phyloP scores from a whole-genome alignment of 2,888 invertebrate genomes.

The Diadromus collaris region DNA sequence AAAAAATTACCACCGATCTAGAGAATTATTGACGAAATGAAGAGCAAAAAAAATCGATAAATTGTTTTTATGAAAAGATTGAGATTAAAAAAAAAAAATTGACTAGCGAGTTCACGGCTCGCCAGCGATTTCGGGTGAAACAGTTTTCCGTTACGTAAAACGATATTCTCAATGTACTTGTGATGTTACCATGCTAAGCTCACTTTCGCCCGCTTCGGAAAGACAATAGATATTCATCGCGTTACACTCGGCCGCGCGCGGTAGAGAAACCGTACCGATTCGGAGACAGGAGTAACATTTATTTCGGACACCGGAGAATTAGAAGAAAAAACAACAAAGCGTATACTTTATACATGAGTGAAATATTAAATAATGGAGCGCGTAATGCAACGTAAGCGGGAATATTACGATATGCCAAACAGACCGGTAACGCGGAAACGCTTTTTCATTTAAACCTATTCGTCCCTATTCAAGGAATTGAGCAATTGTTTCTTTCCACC shows the following conservation, averaged over 20 bases:
- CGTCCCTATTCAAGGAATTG: neutral
- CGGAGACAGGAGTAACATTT: neutral
- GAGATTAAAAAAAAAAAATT: neutral
- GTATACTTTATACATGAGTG: conserved; percentile 2
- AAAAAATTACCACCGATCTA: neutral
- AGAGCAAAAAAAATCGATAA: neutral
- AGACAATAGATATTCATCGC: conserved; percentile 16
- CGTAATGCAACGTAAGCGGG: neutral
- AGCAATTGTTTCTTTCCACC: conserved; percentile 24
- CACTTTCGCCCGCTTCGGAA: conserved; percentile 23
- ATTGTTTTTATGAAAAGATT: neutral
- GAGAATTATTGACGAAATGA: neutral
- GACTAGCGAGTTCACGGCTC: neutral
- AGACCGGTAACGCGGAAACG: conserved; percentile 11
- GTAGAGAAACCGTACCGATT: neutral
- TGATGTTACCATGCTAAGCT: conserved; percentile 20
- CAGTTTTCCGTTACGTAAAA: conserved; percentile 3
- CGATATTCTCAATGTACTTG: neutral
- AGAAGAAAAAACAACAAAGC: neutral
- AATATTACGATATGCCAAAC: neutral
- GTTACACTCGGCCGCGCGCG: neutral
- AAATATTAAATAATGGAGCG: neutral
- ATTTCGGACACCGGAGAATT: neutral
- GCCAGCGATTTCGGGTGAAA: neutral
- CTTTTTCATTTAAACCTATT: conserved; percentile 12